Evolutionary conservation across 2,797 vertebrate genomes (phyloP), one percentile per base, ranked within the genome.

Genomic region (Phrynocephalus forsythii): DNA sequence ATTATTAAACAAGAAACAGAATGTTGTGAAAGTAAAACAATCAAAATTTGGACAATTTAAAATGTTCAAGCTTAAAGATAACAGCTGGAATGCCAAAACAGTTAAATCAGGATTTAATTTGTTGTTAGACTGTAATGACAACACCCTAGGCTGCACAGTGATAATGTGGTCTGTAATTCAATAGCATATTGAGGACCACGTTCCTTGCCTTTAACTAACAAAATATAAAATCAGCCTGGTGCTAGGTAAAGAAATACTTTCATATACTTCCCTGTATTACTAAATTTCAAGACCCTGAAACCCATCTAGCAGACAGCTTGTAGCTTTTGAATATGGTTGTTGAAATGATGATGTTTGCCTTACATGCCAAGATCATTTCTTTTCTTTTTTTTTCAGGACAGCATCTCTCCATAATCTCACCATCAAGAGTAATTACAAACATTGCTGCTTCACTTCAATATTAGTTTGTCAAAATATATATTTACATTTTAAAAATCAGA

Each of bases 401-500:
- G 18, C 28, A 86, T 83, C 82, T n/a, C 68, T 90, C 88, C 72
- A 90, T 79, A 16, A 79, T 67, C 28, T 6, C 5, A 52, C 48
- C 22, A 24, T n/a, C 85, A 92, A 73, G 75, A 92, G 48, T 38
- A 80, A 16, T 82, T 3, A 11, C 9, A 81, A 71, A 76, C 44
- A 9, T 66, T 3, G 86, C 79, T 76, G 84, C 50, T 22, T 86
- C 80, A 91, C 76, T 44, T 79, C 52, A 24, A 26, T 89, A 92
- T 80, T 13, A 66, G 66, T 84, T 92, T 84, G 22, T 79, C 20
- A 44, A n/a, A 6, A 73, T 9, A 38, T 63, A 52, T 3, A 86
- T 88, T 73, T 82, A 86, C 67, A 30, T 71, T 71, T 56, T 56
- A 56, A 56, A 44, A 56, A 56, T 56, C 6, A 10, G 5, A 56